Conservation (phyloP, 2,113 vertebrate genomes). For the Oxyruncus cristatus region DNA sequence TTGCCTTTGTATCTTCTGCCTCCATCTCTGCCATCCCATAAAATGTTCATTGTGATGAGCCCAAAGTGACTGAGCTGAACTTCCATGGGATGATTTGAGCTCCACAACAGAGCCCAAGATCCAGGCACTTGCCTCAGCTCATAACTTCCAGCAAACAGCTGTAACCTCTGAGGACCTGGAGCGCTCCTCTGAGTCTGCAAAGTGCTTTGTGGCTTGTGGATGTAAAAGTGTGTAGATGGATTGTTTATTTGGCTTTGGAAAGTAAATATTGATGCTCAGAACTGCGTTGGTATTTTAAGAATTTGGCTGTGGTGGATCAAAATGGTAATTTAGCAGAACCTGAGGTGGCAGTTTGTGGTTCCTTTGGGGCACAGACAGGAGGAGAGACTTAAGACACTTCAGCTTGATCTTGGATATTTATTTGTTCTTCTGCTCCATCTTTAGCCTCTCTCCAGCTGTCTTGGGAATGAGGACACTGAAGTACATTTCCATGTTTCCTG, state of each 20-base stretch:
- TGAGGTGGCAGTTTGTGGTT: not conserved
- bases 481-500: not conserved
- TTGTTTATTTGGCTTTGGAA: not conserved
- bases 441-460: not conserved
- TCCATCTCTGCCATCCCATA: not conserved
- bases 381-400: not conserved
- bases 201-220: not conserved
- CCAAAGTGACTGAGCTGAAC: not conserved
- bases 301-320: not conserved
- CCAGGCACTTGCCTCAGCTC: not conserved
- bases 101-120: not conserved
- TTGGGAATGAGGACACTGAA: not conserved
- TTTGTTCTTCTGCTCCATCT: not conserved
- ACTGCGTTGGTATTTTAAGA: not conserved
- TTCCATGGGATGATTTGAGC: not conserved
- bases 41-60: not conserved
- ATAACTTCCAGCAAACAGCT: not conserved
- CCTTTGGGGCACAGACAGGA: not conserved
- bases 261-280: not conserved
- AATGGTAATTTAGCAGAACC: not conserved
- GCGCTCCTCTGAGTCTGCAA: not conserved
- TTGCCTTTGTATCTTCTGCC: not conserved
- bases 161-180: not conserved
- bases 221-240: not conserved
- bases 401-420: rapidly evolving